Conservation (phyloP, 2,113 vertebrate species). For the Tiliqua scincoides region DNA sequence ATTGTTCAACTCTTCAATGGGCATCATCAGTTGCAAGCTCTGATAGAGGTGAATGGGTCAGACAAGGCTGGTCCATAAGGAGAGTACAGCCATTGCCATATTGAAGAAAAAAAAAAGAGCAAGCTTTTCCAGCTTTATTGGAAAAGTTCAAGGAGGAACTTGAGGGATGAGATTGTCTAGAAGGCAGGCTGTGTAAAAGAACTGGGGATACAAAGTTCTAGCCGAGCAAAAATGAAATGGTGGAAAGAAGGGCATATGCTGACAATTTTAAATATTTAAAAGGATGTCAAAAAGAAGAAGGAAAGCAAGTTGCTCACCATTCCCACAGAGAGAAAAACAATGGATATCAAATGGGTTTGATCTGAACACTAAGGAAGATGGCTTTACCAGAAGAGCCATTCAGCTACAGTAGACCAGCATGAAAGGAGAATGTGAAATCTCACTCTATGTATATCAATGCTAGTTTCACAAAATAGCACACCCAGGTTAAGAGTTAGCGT, state of each 20-base stretch:
- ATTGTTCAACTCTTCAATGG: not conserved
- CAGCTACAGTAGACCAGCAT: not conserved
- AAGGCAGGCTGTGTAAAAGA: not conserved
- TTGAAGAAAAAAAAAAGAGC: not conserved
- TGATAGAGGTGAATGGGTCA: not conserved
- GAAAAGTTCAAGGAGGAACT: not conserved
- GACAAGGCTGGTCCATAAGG: not conserved
- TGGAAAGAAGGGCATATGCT: not conserved
- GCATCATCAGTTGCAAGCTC: not conserved
- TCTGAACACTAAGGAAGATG: not conserved
- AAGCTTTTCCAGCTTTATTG: not conserved
- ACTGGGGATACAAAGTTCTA: not conserved
- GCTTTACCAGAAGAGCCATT: not conserved
- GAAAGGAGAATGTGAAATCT: not conserved
- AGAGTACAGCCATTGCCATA: no score
- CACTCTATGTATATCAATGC: not conserved
- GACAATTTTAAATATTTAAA: slow-evolving; percentile 15
- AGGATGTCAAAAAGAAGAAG: slow-evolving; percentile 5
- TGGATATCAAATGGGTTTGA: not conserved
- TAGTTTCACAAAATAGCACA: not conserved
- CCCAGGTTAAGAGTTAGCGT: not conserved
- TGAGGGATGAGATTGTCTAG: not conserved
- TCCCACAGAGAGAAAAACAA: not conserved
- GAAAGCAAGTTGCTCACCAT: not conserved
- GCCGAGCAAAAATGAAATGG: not conserved